These are phyloP conservation scores for Neoarius graeffei DNA, from an alignment of 2,113 vertebrate species.

Conservation along the genomic window DNA sequence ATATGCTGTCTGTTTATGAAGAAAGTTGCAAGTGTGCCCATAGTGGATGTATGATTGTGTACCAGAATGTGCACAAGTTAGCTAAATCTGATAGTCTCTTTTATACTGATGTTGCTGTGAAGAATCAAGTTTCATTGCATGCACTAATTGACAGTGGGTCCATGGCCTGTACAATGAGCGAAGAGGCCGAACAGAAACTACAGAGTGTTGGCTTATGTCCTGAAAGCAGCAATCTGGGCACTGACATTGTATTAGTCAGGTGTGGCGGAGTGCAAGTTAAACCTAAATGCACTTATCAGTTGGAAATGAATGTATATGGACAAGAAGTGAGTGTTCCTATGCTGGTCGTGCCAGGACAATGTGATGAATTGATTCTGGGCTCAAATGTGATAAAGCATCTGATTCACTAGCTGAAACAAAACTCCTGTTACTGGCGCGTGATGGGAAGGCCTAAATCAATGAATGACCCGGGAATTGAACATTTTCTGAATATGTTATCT, in stretches of 20 bases:
- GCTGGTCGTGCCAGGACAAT: constrained; percentile 25
- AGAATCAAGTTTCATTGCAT: not conserved
- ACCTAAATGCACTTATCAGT: constrained; percentile 3
- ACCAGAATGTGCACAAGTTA: not conserved
- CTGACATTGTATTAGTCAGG: not conserved
- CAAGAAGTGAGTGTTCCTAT: constrained; percentile 16
- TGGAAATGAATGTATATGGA: constrained; percentile 39
- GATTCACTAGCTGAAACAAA: not conserved
- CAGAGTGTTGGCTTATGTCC: not conserved
- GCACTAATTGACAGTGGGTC: not conserved
- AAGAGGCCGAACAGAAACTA: not conserved
- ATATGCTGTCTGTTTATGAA: not conserved
- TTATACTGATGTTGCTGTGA: not conserved
- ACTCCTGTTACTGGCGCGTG: not conserved
- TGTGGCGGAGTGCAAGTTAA: not conserved
- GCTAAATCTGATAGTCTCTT: not conserved
- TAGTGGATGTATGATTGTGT: not conserved
- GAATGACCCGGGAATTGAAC: constrained; percentile 15
- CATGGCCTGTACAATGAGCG: constrained; percentile 3
- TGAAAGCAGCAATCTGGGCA: too few relatives aligned
- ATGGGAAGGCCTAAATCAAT: not conserved
- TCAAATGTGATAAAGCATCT: not conserved
- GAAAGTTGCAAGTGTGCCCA: not conserved
- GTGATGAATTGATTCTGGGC: constrained; percentile 30
- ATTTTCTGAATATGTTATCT: constrained; percentile 24